Evolutionary conservation across 2,797 vertebrate genomes (phyloP).

Genomic region (Pterois miles): DNA sequence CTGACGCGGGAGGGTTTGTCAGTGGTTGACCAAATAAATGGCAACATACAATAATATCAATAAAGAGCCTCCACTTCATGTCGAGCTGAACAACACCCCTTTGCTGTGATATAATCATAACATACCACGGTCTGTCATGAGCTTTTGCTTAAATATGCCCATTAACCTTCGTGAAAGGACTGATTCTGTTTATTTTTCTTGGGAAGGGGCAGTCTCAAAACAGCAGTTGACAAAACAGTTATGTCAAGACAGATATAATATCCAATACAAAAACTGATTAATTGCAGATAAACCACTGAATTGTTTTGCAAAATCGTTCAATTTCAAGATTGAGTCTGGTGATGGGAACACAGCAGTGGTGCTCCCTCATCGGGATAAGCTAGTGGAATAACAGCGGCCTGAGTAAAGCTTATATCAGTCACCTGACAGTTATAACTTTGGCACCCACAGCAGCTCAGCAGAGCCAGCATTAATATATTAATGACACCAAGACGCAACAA

Average conservation of each 20-base stretch:
- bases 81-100: too few relatives aligned
- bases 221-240: neutral
- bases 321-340: neutral
- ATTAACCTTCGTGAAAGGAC: neutral
- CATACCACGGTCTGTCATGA: too few relatives aligned
- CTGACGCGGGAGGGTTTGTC: too few relatives aligned
- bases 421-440: slow-evolving; percentile 27
- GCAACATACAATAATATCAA: too few relatives aligned
- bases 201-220: neutral
- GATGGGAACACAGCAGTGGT: neutral
- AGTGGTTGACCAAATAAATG: too few relatives aligned
- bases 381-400: slow-evolving; percentile 14
- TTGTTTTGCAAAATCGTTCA: neutral
- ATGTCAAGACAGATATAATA: neutral
- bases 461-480: slow-evolving; percentile 43
- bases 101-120: too few relatives aligned
- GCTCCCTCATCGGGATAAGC: neutral
- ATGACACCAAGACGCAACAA: slow-evolving; percentile 47
- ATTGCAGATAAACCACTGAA: neutral
- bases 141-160: too few relatives aligned
- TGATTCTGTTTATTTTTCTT: neutral
- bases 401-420: slow-evolving; percentile 14
- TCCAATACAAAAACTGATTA: neutral
- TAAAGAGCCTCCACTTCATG: too few relatives aligned
- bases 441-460: neutral